Evolutionary conservation across 1,140 invertebrate species (phyloP).

Genomic region (Drosophila mayri): DNA sequence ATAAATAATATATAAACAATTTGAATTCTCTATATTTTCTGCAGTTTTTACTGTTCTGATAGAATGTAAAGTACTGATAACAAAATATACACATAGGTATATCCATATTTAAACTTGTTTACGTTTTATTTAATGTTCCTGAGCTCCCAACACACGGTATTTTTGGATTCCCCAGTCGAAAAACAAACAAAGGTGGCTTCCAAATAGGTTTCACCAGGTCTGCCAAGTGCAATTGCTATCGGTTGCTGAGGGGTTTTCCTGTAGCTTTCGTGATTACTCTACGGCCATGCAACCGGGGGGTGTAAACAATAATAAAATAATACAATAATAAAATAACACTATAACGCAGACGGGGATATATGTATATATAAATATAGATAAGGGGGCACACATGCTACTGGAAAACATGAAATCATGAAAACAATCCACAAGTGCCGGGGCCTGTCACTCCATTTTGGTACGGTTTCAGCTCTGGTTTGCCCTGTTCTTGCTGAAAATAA

Average conservation of each 20-base stretch:
- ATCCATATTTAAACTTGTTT: constrained; percentile 6
- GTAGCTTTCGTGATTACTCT: constrained; percentile 33
- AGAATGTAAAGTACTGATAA: neutral
- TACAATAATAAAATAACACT: constrained; percentile 5
- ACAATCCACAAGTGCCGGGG: constrained; percentile 58
- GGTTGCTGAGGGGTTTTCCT: constrained; percentile 23
- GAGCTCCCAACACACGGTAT: neutral
- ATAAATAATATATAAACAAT: neutral
- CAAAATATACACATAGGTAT: neutral
- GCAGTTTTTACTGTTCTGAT: neutral
- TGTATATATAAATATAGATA: neutral
- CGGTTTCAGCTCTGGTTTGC: constrained; percentile 25
- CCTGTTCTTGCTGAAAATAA: constrained; percentile 5
- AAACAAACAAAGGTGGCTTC: constrained; percentile 10
- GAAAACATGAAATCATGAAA: constrained; percentile 37
- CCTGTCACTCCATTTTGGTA: constrained; percentile 44
- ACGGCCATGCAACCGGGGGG: constrained; percentile 11
- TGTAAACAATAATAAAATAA: constrained; percentile 19
- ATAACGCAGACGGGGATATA: constrained; percentile 2
- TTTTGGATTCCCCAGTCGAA: neutral
- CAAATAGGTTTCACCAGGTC: constrained; percentile 17
- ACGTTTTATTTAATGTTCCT: constrained; percentile 6
- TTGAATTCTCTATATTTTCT: neutral
- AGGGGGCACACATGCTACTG: constrained; percentile 15
- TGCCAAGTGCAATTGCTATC: constrained; percentile 19